Percentiles rank a stretch among this genome's conserved stretches.
Conservation (phyloP, 2,797 vertebrate genomes). For the Chiropotes sagulatus region DNA sequence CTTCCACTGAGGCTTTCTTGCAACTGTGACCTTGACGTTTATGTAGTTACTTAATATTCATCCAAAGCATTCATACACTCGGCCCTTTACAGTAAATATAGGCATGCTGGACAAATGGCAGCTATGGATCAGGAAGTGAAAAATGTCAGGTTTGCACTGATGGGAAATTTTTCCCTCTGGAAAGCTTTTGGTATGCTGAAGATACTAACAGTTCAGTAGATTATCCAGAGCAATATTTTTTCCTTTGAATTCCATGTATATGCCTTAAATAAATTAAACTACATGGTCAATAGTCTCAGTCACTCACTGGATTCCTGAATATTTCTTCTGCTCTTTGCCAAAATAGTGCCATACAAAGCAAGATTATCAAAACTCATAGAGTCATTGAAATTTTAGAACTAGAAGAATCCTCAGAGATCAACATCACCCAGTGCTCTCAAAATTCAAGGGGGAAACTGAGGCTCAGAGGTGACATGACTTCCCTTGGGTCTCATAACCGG, state of each 20-base stretch:
- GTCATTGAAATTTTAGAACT: conserved; percentile 4
- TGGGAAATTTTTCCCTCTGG: conserved; percentile 62
- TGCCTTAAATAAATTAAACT: conserved; percentile 72
- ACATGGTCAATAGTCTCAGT: conserved; percentile 58
- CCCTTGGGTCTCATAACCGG: neutral
- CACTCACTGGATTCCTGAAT: conserved; percentile 53
- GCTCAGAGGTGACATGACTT: neutral
- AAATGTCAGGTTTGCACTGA: conserved; percentile 57
- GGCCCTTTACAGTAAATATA: conserved; percentile 62
- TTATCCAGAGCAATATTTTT: conserved; percentile 59
- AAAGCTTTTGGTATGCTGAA: conserved; percentile 32
- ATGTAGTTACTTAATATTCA: conserved; percentile 74
- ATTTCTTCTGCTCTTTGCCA: conserved; percentile 56
- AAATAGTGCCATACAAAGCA: conserved; percentile 37
- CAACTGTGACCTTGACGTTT: conserved; percentile 58
- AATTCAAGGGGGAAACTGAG: conserved; percentile 2
- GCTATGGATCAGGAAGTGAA: conserved; percentile 52
- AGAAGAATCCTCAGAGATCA: neutral
- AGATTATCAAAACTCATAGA: conserved; percentile 52
- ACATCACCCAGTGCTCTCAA: neutral
- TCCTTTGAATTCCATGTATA: conserved; percentile 50
- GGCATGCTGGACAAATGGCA: conserved; percentile 48
- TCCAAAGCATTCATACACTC: neutral
- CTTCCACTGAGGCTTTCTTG: neutral
- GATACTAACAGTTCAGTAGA: conserved; percentile 62